These are phyloP conservation scores for Artibeus jamaicensis DNA, from an alignment of 2,797 vertebrate genomes.

Conservation along the genomic window DNA sequence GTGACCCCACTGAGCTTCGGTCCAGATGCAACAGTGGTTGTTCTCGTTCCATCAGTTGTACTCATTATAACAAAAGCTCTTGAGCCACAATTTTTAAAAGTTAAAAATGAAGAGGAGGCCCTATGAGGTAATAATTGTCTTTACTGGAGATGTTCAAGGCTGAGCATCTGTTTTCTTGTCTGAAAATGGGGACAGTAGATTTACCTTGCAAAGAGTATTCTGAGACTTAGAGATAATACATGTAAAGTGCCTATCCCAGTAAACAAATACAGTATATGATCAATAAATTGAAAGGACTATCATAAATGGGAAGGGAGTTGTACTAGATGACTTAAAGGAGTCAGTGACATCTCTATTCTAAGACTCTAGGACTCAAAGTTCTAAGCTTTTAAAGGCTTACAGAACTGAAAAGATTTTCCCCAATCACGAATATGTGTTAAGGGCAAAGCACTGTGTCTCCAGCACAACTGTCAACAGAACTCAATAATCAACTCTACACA, in stretches of 20 bases:
- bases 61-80: slow-evolving; percentile 44
- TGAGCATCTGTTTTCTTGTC: not conserved
- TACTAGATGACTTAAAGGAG: not conserved
- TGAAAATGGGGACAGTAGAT: not conserved
- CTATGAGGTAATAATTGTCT: not conserved
- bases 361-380: not conserved
- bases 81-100: not conserved
- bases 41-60: not conserved
- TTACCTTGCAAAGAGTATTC: not conserved
- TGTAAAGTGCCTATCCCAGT: not conserved
- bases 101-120: not conserved
- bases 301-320: not conserved
- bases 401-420: not conserved
- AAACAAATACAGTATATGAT: not conserved
- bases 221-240: not conserved
- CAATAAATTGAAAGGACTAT: not conserved
- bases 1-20: not conserved
- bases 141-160: not conserved
- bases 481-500: not conserved
- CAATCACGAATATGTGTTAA: not conserved
- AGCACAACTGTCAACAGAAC: not conserved
- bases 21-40: not conserved
- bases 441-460: not conserved
- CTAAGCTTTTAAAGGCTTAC: not conserved
- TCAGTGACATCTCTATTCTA: not conserved